A percentile compares a stretch with the other conserved stretches of the same genome.
phyloP scores from a whole-genome alignment of 2,113 vertebrate species.

The Thunnus thynnus region DNA sequence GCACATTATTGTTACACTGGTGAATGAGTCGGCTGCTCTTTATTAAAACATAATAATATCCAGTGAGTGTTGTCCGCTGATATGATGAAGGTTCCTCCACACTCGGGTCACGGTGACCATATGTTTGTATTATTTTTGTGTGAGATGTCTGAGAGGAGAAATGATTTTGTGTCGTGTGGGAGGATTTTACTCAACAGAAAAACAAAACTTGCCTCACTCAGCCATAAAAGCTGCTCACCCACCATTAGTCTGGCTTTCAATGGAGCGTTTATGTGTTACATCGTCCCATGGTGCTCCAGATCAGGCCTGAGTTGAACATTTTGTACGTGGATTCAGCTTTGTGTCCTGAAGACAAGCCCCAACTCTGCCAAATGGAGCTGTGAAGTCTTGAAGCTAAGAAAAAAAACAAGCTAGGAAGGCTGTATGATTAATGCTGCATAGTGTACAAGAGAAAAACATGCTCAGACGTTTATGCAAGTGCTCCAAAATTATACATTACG shows the following conservation, averaged over 20 bases:
- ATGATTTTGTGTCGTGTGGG: constrained; percentile 51
- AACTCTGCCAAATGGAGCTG: not conserved
- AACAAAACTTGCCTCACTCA: constrained; percentile 20
- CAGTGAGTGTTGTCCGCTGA: constrained; percentile 17
- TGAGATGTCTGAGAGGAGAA: constrained; percentile 43
- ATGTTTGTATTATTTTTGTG: constrained; percentile 43
- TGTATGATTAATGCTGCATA: constrained; percentile 19
- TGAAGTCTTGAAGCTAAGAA: not conserved
- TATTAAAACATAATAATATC: constrained; percentile 29
- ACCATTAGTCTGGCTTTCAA: constrained; percentile 50
- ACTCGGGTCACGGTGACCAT: constrained; percentile 23
- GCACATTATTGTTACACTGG: constrained; percentile 20
- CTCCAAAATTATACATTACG: no score
- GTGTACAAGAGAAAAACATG: not conserved
- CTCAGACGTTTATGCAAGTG: no score
- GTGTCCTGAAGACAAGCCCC: not conserved
- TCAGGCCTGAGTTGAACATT: not conserved
- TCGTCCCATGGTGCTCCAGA: constrained; percentile 9
- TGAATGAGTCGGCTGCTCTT: constrained; percentile 9
- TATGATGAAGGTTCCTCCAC: constrained; percentile 12
- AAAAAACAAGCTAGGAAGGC: no score
- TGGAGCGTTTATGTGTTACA: constrained; percentile 18
- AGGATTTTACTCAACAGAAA: constrained; percentile 43
- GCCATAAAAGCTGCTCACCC: constrained; percentile 47
- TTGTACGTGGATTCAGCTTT: not conserved